Evolutionary conservation across 35 echinoderm and acorn worm species (phyloP).

Genomic region (Patiria miniata): DNA sequence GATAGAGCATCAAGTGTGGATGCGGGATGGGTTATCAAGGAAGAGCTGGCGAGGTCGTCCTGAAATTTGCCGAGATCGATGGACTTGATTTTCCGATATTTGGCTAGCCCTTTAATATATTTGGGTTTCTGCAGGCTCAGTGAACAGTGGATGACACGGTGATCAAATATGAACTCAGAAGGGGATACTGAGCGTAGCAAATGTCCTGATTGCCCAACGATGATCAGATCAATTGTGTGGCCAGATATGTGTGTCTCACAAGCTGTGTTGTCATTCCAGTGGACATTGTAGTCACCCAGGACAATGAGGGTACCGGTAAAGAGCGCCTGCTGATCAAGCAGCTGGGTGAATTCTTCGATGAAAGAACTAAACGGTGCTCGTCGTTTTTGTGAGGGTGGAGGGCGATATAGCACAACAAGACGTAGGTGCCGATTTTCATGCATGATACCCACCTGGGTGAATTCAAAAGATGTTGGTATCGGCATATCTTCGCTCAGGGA

Average conservation of each 20-base stretch:
- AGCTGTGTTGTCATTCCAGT: slow-evolving; percentile 13
- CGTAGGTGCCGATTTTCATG: slow-evolving; percentile 18
- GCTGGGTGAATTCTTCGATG: slow-evolving; percentile 49
- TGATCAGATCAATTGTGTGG: slow-evolving; percentile 25
- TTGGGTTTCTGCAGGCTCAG: slow-evolving; percentile 33
- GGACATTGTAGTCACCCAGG: slow-evolving; percentile 30
- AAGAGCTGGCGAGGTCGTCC: neutral
- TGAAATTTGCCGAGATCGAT: neutral
- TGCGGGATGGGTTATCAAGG: neutral
- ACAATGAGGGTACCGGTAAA: slow-evolving; percentile 39
- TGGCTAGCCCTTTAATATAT: neutral
- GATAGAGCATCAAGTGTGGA: neutral
- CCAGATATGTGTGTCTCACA: slow-evolving; percentile 25
- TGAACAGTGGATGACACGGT: slow-evolving; percentile 22
- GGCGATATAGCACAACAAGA: slow-evolving; percentile 59
- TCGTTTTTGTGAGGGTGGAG: neutral
- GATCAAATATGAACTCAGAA: slow-evolving; percentile 20
- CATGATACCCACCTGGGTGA: slow-evolving; percentile 21
- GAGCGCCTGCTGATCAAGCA: slow-evolving; percentile 23
- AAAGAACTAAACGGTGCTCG: slow-evolving; percentile 24
- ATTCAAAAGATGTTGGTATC: slow-evolving; percentile 42
- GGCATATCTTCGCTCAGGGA: neutral
- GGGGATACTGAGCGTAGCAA: neutral
- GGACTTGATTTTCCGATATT: neutral
- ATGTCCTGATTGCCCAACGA: neutral